phyloP scores from a whole-genome alignment of 2,888 invertebrate genomes.

The Arrhopalites spinosus region DNA sequence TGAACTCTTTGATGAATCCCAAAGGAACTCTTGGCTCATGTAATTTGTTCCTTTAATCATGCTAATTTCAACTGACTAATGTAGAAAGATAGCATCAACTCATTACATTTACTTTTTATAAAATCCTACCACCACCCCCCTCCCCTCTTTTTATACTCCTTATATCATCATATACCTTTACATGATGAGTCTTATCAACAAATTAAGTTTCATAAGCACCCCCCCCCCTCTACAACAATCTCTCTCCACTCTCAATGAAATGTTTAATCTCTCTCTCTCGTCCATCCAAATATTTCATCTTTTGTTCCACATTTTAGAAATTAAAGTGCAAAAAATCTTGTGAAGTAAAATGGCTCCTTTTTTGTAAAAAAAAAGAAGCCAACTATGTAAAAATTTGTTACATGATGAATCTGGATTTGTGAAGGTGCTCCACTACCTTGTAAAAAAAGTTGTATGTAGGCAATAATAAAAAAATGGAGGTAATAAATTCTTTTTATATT shows the following conservation, averaged over 20 bases:
- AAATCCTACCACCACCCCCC: not conserved
- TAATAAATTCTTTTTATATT: not conserved
- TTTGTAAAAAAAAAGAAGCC: too few species aligned
- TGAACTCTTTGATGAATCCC: slow-evolving; percentile 55
- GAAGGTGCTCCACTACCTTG: too few species aligned
- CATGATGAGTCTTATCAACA: slow-evolving; percentile 4
- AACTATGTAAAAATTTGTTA: too few species aligned
- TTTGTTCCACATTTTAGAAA: too few species aligned
- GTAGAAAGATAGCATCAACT: slow-evolving; percentile 9
- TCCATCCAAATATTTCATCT: too few species aligned
- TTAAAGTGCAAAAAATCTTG: too few species aligned
- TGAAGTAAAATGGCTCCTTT: too few species aligned
- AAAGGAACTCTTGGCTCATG: slow-evolving; percentile 49
- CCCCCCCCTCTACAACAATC: too few species aligned
- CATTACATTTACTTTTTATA: slow-evolving; percentile 3
- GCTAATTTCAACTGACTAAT: slow-evolving; percentile 49
- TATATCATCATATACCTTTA: not conserved
- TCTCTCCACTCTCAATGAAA: not conserved
- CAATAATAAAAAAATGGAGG: too few species aligned
- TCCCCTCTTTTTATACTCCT: not conserved
- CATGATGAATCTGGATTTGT: too few species aligned
- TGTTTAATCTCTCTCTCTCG: not conserved
- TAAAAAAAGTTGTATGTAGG: not conserved
- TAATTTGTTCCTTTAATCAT: slow-evolving; percentile 57
- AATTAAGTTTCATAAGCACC: not conserved